Conservation (phyloP, 2,113 vertebrate species). For the Glaucomys volans region DNA sequence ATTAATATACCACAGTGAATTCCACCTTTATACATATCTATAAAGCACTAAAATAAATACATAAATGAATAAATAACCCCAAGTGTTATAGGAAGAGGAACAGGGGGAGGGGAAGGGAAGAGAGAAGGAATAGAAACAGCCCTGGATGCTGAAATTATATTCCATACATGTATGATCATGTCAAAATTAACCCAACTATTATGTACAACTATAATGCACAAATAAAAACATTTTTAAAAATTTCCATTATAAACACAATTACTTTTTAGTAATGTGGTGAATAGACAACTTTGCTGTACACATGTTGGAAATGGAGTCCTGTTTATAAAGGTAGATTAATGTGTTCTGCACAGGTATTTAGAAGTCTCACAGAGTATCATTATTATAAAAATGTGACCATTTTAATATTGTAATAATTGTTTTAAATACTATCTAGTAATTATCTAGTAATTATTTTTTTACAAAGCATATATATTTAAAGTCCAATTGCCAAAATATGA, state of each 20-base stretch:
- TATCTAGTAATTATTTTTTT: not conserved
- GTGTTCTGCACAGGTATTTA: not conserved
- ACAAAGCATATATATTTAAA: slow-evolving; percentile 6
- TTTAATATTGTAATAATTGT: not conserved
- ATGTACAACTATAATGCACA: no score
- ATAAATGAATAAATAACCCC: no score
- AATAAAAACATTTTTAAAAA: no score
- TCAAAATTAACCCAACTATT: no score
- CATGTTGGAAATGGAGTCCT: not conserved
- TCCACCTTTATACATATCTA: no score
- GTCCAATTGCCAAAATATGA: not conserved
- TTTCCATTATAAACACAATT: not conserved
- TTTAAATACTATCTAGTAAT: not conserved
- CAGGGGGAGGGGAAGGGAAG: no score
- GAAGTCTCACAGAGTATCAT: not conserved
- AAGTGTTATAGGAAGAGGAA: no score
- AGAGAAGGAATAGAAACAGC: no score
- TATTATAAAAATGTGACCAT: not conserved
- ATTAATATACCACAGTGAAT: no score
- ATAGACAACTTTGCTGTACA: not conserved
- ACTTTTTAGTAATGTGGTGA: not conserved
- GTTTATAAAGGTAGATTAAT: not conserved
- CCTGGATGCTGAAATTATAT: no score
- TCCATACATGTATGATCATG: no score
- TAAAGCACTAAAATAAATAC: no score